phyloP scores from a whole-genome alignment of 1,140 invertebrate species.

The Danaus melanippus region DNA sequence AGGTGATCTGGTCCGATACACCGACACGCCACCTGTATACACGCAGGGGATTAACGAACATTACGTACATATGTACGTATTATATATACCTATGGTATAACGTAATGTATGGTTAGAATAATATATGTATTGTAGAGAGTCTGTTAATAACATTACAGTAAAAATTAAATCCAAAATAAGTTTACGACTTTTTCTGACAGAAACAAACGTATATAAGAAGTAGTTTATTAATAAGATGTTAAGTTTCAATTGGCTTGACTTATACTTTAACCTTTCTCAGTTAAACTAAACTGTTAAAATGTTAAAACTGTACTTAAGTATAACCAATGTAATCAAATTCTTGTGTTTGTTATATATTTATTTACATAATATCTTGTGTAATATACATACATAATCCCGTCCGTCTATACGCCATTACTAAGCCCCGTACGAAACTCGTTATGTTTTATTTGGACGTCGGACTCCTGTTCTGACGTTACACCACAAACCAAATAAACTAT shows the following conservation, averaged over 20 bases:
- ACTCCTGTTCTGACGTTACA: conserved; percentile 56
- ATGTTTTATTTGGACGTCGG: conserved; percentile 66
- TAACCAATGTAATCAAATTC: no score
- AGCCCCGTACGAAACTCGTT: conserved; percentile 58
- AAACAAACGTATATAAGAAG: no score
- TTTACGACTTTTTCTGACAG: no score
- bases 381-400: conserved; percentile 12
- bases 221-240: no score
- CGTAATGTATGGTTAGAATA: no score
- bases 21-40: conserved; percentile 49
- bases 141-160: no score
- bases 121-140: no score
- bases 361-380: conserved; percentile 1
- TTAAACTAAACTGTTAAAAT: no score
- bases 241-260: no score
- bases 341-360: neutral
- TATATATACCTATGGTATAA: neutral
- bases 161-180: no score
- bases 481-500: conserved; percentile 20
- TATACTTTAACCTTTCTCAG: no score
- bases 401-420: conserved; percentile 55
- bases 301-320: no score
- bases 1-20: conserved; percentile 70
- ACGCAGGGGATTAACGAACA: conserved; percentile 7
- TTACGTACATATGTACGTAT: neutral